These are phyloP conservation scores for Campoletis raptor DNA, from an alignment of 2,888 invertebrate genomes.

Conservation along the genomic window DNA sequence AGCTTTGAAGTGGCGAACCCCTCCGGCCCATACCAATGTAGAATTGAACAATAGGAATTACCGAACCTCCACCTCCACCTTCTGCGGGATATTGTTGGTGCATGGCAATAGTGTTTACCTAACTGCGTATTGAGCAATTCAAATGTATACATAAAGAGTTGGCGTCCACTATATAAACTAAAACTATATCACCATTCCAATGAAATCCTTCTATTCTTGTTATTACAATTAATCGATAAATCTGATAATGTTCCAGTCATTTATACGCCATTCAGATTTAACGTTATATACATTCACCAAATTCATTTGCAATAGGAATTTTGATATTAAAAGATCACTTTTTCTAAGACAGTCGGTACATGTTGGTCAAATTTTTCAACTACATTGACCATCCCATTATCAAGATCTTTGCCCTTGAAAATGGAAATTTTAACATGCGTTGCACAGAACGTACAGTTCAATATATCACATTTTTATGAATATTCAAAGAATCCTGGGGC, in stretches of 20 bases:
- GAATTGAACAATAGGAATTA: slow-evolving; percentile 77
- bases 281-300: background rate
- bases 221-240: slow-evolving; percentile 19
- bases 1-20: slow-evolving; percentile 77
- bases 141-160: background rate
- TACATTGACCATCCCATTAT: too few species aligned
- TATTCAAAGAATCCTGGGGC: too few species aligned
- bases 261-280: background rate
- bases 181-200: slow-evolving; percentile 2
- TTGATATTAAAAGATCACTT: too few species aligned
- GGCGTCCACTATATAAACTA: background rate
- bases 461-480: too few species aligned
- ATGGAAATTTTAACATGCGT: too few species aligned
- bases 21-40: slow-evolving; percentile 72
- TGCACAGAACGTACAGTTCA: too few species aligned
- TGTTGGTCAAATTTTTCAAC: too few species aligned
- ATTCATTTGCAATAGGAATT: too few species aligned
- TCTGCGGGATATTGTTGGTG: slow-evolving; percentile 32
- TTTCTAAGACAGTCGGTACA: too few species aligned
- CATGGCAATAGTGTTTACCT: slow-evolving; percentile 27
- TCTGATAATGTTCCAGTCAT: slow-evolving; percentile 5
- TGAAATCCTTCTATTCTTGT: slow-evolving; percentile 10
- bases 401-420: too few species aligned
- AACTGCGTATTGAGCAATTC: slow-evolving; percentile 18
- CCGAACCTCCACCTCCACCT: slow-evolving; percentile 70